A percentile compares a stretch with the other conserved stretches of the same genome.
Conservation (phyloP, 2,797 vertebrate genomes). For the Gobionotothen gibberifrons region DNA sequence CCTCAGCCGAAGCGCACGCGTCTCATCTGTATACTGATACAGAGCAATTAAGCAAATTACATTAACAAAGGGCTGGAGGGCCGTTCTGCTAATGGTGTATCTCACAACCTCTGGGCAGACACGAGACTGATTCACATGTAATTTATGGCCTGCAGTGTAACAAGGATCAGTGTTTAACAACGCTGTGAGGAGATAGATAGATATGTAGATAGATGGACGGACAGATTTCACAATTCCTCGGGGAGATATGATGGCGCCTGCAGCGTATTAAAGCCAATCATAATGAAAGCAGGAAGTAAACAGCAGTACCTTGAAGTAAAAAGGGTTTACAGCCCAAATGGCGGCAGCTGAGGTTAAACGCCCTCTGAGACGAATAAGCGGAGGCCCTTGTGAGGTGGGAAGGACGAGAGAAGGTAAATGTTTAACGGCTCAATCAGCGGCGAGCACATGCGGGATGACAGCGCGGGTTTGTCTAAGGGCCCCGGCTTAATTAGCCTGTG, state of each 20-base stretch:
- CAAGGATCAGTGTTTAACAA: slow-evolving; percentile 53
- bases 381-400: slow-evolving; percentile 38
- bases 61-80: slow-evolving; percentile 82
- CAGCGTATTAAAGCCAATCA: slow-evolving; percentile 22
- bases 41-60: slow-evolving; percentile 85
- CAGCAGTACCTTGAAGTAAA: slow-evolving; percentile 47
- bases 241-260: slow-evolving; percentile 10
- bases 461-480: slow-evolving; percentile 94
- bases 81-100: slow-evolving; percentile 78
- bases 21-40: slow-evolving; percentile 80
- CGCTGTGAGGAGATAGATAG: neutral
- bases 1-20: slow-evolving; percentile 59
- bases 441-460: slow-evolving; percentile 94
- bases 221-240: slow-evolving; percentile 13
- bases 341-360: slow-evolving; percentile 57
- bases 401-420: slow-evolving; percentile 78
- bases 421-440: slow-evolving; percentile 93
- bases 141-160: slow-evolving; percentile 69
- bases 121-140: slow-evolving; percentile 67
- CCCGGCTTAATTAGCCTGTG: slow-evolving; percentile 99
- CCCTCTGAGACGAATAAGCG: slow-evolving; percentile 54
- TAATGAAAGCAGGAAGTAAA: slow-evolving; percentile 36
- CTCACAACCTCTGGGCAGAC: slow-evolving; percentile 80
- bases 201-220: slow-evolving; percentile 61
- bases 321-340: slow-evolving; percentile 54